These are phyloP conservation scores for Lysandra coridon DNA, from an alignment of 2,888 invertebrate species.

Conservation along the genomic window DNA sequence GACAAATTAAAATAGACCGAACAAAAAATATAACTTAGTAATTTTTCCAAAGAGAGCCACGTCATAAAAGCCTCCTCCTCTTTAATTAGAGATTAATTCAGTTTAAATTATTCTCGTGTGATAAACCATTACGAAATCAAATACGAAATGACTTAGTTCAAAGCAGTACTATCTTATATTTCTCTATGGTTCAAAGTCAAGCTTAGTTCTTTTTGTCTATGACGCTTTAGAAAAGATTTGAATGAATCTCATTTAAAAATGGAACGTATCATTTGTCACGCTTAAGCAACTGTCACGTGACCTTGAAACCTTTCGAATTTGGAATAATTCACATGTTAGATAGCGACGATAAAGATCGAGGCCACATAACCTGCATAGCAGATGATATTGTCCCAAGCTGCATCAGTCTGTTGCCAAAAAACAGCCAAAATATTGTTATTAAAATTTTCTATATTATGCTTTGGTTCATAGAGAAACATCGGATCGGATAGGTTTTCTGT, in stretches of 20 bases:
- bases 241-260: neutral
- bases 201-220: neutral
- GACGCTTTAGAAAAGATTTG: neutral
- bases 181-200: neutral
- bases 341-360: neutral
- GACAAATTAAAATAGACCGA: too few relatives aligned
- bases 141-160: neutral
- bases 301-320: conserved; percentile 11
- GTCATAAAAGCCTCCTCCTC: too few relatives aligned
- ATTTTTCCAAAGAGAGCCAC: too few relatives aligned
- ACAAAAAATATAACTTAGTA: too few relatives aligned
- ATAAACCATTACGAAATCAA: neutral
- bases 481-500: neutral
- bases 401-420: neutral
- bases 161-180: too few relatives aligned
- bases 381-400: neutral
- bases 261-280: neutral
- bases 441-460: neutral
- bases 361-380: conserved; percentile 1
- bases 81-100: too few relatives aligned
- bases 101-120: neutral
- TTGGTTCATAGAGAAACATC: neutral
- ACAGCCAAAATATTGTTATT: neutral
- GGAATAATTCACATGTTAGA: neutral
- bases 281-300: neutral